Evolutionary conservation across 2,797 vertebrate species (phyloP).

Genomic region (Gallirallus australis): DNA sequence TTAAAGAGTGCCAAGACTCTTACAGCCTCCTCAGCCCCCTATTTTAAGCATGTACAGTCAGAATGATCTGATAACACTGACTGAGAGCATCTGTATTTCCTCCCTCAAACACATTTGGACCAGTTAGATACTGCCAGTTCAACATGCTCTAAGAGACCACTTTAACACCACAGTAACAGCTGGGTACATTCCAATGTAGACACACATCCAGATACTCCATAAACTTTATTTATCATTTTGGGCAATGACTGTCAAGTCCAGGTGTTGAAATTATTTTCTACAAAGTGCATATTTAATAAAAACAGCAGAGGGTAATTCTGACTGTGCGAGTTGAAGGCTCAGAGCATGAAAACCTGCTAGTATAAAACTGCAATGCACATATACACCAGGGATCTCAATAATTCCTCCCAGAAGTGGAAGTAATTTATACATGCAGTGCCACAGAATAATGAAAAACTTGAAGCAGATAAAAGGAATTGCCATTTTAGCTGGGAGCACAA

Average conservation of each 20-base stretch:
- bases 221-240: not conserved
- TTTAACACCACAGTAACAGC: not conserved
- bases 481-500: not conserved
- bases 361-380: not conserved
- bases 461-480: not conserved
- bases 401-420: not conserved
- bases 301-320: not conserved
- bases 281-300: not conserved
- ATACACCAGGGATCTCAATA: not conserved
- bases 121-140: not conserved
- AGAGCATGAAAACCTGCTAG: not conserved
- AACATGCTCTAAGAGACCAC: not conserved
- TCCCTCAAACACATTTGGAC: not conserved
- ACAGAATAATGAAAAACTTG: not conserved
- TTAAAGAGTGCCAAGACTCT: not conserved
- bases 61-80: not conserved
- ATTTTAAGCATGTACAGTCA: not conserved
- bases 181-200: not conserved
- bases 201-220: not conserved
- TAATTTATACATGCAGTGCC: not conserved
- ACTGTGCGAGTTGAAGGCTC: not conserved
- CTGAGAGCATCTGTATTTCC: not conserved
- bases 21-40: not conserved
- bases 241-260: not conserved
- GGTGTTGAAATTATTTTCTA: not conserved